Base-by-base conservation (phyloP, 2,113 vertebrate genomes). In the Clarias magur region DNA sequence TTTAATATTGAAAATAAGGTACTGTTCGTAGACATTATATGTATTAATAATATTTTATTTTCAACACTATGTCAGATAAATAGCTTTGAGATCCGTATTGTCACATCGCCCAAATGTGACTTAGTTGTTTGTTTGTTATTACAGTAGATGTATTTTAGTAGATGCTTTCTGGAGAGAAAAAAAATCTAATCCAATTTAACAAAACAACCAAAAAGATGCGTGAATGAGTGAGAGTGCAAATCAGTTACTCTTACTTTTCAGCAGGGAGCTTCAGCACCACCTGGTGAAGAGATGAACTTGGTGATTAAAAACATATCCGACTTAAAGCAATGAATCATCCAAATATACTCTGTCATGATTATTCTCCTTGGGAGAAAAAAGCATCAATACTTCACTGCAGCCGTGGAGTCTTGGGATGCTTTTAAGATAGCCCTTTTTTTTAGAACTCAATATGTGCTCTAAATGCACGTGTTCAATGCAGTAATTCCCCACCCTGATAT, bases 271-370 rank as follows among this genome's bases (percentile, higher is more conserved):
- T 60, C 73, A 88, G 56, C 59, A 3, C 88, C 84, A 80, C 63
- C 87, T 82, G 83, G 76, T 91, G 89, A 25, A 17, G 75, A 65
- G 16, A 57, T 16, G 83, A 54, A 82, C 15, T 85, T 8, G 15
- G 23, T 53, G 30, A 42, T 53, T 6, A 27, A 88, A 34, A 59
- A 27, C 30, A 88, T 25, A 53, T 80, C 34, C 83, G 78, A 91
- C 11, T n/a, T 62, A 30, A 88, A 91, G 85, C 91, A 90, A 94
- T 92, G 90, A 94, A 87, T 94, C 90, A 93, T 91, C 89, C 90
- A 93, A 93, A 92, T 93, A 92, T 91, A 76, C 80, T 85, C 86
- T 89, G 89, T 92, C 92, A 92, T 93, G 91, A 90, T 91, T 92
- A 92, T 93, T 86, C 80, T 78, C 87, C 86, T 57, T 65, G 25